Percentiles rank a stretch among this genome's conserved stretches.
Evolutionary conservation across 2,797 vertebrate species (phyloP).

Genomic region (Parambassis ranga): DNA sequence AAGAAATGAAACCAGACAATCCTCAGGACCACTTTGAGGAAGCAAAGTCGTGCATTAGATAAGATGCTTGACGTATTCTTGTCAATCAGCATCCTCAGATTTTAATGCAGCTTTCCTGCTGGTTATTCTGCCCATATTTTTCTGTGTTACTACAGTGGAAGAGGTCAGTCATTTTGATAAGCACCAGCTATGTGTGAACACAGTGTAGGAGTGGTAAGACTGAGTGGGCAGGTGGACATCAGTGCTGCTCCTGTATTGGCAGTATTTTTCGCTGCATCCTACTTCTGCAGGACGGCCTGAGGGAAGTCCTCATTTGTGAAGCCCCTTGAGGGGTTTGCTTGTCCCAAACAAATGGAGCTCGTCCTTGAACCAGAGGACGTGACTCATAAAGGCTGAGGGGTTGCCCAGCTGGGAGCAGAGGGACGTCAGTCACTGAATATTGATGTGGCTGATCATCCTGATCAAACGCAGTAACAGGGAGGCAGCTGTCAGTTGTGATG

Average conservation of each 20-base stretch:
- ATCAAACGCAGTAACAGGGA: background rate
- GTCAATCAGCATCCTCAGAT: background rate
- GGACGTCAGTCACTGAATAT: background rate
- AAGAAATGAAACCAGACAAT: conserved; percentile 1
- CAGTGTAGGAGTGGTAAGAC: conserved; percentile 29
- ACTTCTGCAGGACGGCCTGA: conserved; percentile 37
- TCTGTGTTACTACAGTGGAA: conserved; percentile 19
- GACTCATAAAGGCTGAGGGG: conserved; percentile 12
- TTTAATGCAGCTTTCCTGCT: background rate
- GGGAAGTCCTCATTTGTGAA: conserved; percentile 58
- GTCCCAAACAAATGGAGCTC: conserved; percentile 32
- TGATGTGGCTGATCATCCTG: background rate
- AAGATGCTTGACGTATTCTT: background rate
- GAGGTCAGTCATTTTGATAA: conserved; percentile 6
- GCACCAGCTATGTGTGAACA: conserved; percentile 2
- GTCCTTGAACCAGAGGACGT: conserved; percentile 45
- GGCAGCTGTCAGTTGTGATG: background rate
- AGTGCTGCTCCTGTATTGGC: conserved; percentile 19
- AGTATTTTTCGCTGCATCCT: conserved; percentile 40
- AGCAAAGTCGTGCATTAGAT: background rate
- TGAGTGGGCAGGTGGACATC: conserved; percentile 48
- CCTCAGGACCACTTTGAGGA: background rate
- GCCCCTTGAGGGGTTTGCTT: conserved; percentile 36
- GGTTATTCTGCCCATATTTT: background rate
- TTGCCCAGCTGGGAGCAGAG: background rate